These are phyloP conservation scores for Antheraea assamensis DNA, from an alignment of 2,888 invertebrate genomes.

Conservation along the genomic window DNA sequence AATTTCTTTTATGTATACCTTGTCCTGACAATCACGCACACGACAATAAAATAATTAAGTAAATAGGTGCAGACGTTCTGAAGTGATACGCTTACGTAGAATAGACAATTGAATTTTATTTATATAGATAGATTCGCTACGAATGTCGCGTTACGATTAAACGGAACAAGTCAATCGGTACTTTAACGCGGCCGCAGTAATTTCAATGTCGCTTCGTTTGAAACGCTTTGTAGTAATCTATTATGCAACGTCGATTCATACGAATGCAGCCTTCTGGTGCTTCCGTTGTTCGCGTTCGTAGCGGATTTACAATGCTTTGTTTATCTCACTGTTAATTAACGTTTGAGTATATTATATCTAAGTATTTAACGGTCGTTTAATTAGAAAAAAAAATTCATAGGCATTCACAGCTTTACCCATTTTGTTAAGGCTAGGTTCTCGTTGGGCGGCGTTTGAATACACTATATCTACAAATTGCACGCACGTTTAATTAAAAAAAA, in stretches of 20 bases:
- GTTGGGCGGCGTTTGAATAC: neutral
- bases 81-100: no score
- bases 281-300: neutral
- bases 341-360: neutral
- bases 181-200: neutral
- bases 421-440: no score
- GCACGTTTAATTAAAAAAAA: no score
- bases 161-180: neutral
- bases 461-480: no score
- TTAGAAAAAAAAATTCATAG: no score
- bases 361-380: no score
- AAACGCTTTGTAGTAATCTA: neutral
- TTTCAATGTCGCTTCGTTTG: constrained; percentile 1
- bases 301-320: neutral
- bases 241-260: neutral
- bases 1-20: no score
- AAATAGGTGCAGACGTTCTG: no score
- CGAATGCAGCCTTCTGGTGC: neutral
- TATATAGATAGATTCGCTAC: neutral
- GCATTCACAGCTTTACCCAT: no score
- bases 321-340: neutral
- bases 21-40: no score
- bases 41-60: no score
- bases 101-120: no score
- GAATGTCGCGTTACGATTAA: neutral